phyloP scores from a whole-genome alignment of 2,113 vertebrate genomes.

The Ptyas mucosa region DNA sequence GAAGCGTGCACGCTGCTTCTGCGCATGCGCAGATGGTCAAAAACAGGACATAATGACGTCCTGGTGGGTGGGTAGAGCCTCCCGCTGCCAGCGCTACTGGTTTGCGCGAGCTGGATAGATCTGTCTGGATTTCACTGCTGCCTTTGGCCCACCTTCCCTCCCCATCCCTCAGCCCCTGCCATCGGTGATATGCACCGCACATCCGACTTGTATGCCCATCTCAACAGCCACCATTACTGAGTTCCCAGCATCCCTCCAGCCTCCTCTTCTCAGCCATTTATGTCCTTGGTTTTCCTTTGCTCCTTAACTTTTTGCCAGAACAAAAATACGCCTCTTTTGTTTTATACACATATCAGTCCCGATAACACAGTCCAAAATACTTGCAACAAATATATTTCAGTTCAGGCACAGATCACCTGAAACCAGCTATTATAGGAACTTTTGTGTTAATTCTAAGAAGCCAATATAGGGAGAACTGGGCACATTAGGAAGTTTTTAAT shows the following conservation, averaged over 20 bases:
- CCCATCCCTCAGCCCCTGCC: background rate
- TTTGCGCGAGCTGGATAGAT: no score
- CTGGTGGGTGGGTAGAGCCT: no score
- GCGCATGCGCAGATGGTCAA: no score
- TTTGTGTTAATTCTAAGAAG: background rate
- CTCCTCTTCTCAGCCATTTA: background rate
- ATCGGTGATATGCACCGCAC: background rate
- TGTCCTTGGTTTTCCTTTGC: background rate
- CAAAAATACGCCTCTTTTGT: background rate
- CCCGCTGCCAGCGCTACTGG: no score
- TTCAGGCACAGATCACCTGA: background rate
- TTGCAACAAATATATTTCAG: no score
- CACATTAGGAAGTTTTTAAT: background rate
- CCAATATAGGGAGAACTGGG: background rate
- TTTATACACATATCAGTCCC: background rate
- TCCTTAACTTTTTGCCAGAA: background rate
- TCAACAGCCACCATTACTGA: background rate
- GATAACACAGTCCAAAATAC: background rate
- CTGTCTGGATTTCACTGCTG: no score
- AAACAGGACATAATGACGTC: no score
- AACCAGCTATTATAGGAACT: background rate
- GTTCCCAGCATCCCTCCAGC: background rate
- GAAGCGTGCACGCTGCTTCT: no score
- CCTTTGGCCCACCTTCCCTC: background rate
- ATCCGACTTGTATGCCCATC: background rate